Evolutionary conservation across 2,888 invertebrate species (phyloP).

Genomic region (Mesodorylaimus sp.): DNA sequence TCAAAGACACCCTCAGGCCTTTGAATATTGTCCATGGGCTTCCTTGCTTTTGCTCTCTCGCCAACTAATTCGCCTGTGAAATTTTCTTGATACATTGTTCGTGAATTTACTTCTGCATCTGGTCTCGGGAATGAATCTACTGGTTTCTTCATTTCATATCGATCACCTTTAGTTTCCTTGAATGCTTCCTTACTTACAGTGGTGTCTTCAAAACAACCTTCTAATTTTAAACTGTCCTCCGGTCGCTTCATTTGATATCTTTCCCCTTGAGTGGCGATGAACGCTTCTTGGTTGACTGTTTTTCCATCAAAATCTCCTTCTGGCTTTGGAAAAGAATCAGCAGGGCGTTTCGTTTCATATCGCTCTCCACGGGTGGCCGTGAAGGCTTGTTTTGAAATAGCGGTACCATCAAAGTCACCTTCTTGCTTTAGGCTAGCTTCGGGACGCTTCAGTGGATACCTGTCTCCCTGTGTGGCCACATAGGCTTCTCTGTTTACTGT

Average conservation of each 20-base stretch:
- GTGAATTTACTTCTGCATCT: background rate
- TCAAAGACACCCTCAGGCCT: background rate
- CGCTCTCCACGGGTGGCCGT: background rate
- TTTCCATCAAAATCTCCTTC: background rate
- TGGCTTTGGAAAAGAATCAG: too few species aligned
- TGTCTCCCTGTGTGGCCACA: background rate
- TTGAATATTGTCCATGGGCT: background rate
- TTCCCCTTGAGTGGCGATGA: background rate
- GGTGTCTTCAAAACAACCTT: background rate
- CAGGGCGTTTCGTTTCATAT: background rate
- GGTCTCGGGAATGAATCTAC: background rate
- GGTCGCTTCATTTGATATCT: background rate
- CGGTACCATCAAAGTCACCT: background rate
- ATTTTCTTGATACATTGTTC: background rate
- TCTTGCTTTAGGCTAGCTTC: background rate
- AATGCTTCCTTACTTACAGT: background rate
- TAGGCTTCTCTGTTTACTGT: background rate
- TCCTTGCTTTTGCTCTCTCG: background rate
- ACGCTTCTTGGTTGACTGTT: background rate
- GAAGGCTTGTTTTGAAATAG: conserved; percentile 5
- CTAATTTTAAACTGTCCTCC: background rate
- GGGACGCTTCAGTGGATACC: background rate
- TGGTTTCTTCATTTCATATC: background rate
- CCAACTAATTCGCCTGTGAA: background rate
- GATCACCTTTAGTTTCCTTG: background rate